Base-by-base conservation (phyloP, 2,888 invertebrate genomes). In the Mamestra brassicae region DNA sequence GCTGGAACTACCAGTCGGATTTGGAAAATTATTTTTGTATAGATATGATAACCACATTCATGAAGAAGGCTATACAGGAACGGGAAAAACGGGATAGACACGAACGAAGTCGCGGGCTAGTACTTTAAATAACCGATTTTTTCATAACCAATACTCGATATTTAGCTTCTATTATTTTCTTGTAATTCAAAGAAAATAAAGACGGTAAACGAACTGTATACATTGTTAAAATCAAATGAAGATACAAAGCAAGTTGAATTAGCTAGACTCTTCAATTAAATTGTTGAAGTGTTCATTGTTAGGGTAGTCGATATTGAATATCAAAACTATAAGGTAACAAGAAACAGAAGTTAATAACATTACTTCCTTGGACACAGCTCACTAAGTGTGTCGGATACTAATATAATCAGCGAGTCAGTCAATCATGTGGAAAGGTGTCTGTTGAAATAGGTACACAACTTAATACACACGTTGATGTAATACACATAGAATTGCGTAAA, bases 391-490 rank as follows among this genome's bases (percentile, higher is more conserved):
- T 68, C n/a, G n/a, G 47, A 47, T 54, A 38, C 54, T 78, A 69
- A 75, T 50, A 42, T 70, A 70, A 70, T 76, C 75, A 78, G 47
- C 2, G 61, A 36, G 55, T 52, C 50, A 34, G 71, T 47, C 34
- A 62, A 71, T 78, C 71, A 78, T 36, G 62, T 42, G 55, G 52
- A 78, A 76, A 62, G 36, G 17, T 34, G 52, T 57, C 50, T 50
- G 50, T 57, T 55, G 61, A 55, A 76, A 52, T 52, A 52, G 4
- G 47, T n/a, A 13, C 5, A 52, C 26, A 26, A 26, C 26, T 26
- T 26, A 26, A 26, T 69, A 71, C 17, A 17, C 61, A 55, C 55
- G 52, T 67, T 76, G 11, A 58, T 76, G 50, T 17, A 15, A 8
- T 38, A 42, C 38, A 42, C 15, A 52, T 13, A 38, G 17, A 17